These are phyloP conservation scores for Encarsia formosa DNA, from an alignment of 2,888 invertebrate genomes.

Conservation along the genomic window DNA sequence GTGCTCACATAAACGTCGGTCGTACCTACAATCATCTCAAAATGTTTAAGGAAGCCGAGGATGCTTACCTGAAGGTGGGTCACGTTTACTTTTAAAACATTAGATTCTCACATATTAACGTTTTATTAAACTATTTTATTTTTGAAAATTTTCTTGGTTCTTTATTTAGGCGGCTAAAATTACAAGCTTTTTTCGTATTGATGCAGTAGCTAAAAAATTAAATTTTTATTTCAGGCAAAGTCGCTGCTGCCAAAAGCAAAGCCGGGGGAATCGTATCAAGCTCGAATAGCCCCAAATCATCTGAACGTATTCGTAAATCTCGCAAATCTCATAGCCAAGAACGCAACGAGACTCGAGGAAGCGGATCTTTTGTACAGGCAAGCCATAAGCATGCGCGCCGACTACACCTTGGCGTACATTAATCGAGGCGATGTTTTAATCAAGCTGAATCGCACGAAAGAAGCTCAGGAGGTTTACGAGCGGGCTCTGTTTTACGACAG, in stretches of 20 bases:
- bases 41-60: slow-evolving; percentile 84
- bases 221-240: slow-evolving; percentile 62
- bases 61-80: slow-evolving; percentile 74
- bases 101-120: no score
- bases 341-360: slow-evolving; percentile 85
- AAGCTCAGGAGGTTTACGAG: slow-evolving; percentile 93
- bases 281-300: slow-evolving; percentile 92
- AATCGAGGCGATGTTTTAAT: slow-evolving; percentile 95
- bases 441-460: slow-evolving; percentile 87
- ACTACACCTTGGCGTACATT: slow-evolving; percentile 94
- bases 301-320: slow-evolving; percentile 93
- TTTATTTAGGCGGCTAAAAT: no score
- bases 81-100: no score
- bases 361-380: slow-evolving; percentile 91
- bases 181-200: not conserved
- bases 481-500: slow-evolving; percentile 88
- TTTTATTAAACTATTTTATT: no score
- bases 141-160: no score
- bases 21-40: slow-evolving; percentile 90
- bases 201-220: not conserved
- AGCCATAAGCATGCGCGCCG: slow-evolving; percentile 95
- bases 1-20: slow-evolving; percentile 96
- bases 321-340: slow-evolving; percentile 90
- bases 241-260: slow-evolving; percentile 85
- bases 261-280: slow-evolving; percentile 91